Base-by-base conservation (phyloP, 2,113 vertebrate genomes). In the Nerophis ophidion region DNA sequence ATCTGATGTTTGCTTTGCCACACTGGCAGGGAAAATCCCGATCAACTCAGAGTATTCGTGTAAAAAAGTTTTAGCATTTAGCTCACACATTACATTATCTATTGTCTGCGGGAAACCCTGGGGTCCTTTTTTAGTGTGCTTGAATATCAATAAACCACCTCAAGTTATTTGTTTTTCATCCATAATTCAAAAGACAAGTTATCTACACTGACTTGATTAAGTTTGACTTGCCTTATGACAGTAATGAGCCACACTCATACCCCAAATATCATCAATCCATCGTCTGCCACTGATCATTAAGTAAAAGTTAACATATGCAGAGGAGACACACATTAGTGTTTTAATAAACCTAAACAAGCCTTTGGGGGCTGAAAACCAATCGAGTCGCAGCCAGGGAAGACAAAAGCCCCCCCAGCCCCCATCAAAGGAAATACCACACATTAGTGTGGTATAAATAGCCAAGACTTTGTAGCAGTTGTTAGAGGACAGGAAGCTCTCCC, bases 381-480 rank as follows among this genome's bases (percentile, higher is more conserved):
- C 74, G 66, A 79, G 76, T 59, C 14, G 66, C 79, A 65, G 81
- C 85, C 82, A 80, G 80, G 70, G 57, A 83, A 88, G 89, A 90
- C 89, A 91, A 90, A 12, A 44, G 36, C 36, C 66, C 74, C 73
- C 47, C 47, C 54, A 19, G 74, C 74, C 60, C 35, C 53, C 16
- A 8, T 65, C 51, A 52, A 74, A 89, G 89, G 89, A 91, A 91
- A 90, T 90, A 79, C 89, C 88, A 81, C 83, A 88, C 87, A 83
- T 89, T 87, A 86, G 84, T 74, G 65, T 7, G 65, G 63, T 89
- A 89, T 84, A 87, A 89, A 90, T 91, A 89, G 89, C 80, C 77
- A 44, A 68, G 56, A 81, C 82, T 88, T 84, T 86, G 75, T 77
- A 74, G 69, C 72, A 56, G 17, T 3, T 72, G 67, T 74, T 75